Base-by-base conservation (phyloP, 2,888 invertebrate genomes). In the Xylocampa areola region DNA sequence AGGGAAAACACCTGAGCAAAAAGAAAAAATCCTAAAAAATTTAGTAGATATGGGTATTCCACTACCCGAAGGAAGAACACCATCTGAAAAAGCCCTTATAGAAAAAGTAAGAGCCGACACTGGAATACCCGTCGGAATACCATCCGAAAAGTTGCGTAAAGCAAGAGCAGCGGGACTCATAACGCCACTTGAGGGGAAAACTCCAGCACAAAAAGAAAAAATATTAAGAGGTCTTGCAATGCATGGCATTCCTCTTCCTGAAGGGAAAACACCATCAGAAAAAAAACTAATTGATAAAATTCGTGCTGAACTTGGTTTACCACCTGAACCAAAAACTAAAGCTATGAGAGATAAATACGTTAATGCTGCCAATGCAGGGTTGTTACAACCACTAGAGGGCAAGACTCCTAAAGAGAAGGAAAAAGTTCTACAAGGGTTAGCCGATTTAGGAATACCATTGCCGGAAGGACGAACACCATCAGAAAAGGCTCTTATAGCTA, bases 231-330 rank as follows among this genome's bases (percentile, higher is more conserved):
- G 65, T 5, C 52, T 82, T 35, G 81, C 70, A 3, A 69, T 49
- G 40, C 63, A 70, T 13, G 82, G 82, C 0, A 14, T 81, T 1
- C 77, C 77, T 0, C 55, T 85, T 1, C 83, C 84, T 1, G 78
- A 80, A 39, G 81, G 52, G 0, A 79, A 79, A 71, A 80, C 82
- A 1, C 13, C 67, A 0, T 85, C 85, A 0, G 85, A 86, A 48
- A 77, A 73, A 30, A 68, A 72, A 19, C 3, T 84, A 0, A 62
- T 76, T 3, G 67, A 77, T 0, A 79, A 76, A 63, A 67, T 82
- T 5, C 51, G 76, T 16, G 36, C 49, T 19, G 79, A 82, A 5
- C n/a, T 81, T n/a, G 80, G 80, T 11, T 49, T 82, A 3, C 82
- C 82, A 1, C 73, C 80, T 4, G 74, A 73, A 63, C 80, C 83